Percentiles rank a stretch among this genome's conserved stretches.
These are phyloP conservation scores for Euborellia annulipes DNA, from an alignment of 1,140 invertebrate genomes.

Conservation along the genomic window DNA sequence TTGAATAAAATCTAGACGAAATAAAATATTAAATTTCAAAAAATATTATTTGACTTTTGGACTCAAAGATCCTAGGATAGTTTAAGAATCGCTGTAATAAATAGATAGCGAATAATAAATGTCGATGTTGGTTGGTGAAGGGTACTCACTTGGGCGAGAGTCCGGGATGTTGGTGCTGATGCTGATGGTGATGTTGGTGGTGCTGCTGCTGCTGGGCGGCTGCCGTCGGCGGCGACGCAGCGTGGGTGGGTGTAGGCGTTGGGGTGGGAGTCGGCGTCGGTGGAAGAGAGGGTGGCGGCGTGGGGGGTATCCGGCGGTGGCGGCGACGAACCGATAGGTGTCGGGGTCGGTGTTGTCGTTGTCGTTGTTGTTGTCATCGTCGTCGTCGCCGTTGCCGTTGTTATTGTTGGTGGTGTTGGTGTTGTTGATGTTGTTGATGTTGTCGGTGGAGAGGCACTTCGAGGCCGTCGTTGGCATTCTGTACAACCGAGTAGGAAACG, in stretches of 20 bases:
- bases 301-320: not conserved
- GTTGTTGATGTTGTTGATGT: not conserved
- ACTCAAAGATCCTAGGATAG: too few species aligned
- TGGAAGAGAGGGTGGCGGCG: constrained; percentile 33
- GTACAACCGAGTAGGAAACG: constrained; percentile 82
- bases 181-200: too few species aligned
- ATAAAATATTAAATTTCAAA: too few species aligned
- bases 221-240: constrained; percentile 12
- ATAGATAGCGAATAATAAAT: too few species aligned
- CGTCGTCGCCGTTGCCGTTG: too few species aligned
- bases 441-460: constrained; percentile 41
- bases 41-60: too few species aligned
- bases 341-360: too few species aligned
- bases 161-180: constrained; percentile 26
- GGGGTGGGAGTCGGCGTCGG: too few species aligned
- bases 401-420: constrained; percentile 1
- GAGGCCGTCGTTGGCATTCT: constrained; percentile 79
- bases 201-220: constrained; percentile 5
- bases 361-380: too few species aligned
- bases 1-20: too few species aligned
- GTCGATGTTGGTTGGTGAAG: too few species aligned
- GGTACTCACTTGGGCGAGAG: constrained; percentile 18
- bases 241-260: constrained; percentile 27
- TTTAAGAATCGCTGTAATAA: too few species aligned
- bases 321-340: constrained; percentile 8